These are phyloP conservation scores for Athalia cordata DNA, from an alignment of 2,888 invertebrate genomes.

Conservation along the genomic window DNA sequence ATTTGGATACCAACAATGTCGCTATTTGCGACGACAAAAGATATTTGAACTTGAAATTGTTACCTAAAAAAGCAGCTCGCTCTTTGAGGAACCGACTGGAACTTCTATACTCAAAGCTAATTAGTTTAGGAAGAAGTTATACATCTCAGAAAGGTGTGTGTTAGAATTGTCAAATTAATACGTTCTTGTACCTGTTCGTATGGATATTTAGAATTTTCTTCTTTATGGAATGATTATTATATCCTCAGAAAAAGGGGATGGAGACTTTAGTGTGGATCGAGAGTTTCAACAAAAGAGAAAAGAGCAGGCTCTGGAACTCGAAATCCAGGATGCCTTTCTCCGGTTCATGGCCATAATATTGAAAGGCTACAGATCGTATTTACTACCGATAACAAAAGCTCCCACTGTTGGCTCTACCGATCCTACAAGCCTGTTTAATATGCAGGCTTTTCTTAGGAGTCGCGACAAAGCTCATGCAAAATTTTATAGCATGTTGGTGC, in stretches of 20 bases:
- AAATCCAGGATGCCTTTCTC: conserved; percentile 98
- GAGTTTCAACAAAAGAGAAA: conserved; percentile 70
- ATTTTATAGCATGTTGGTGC: conserved; percentile 92
- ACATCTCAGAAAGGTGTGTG: conserved; percentile 62
- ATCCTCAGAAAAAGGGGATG: conserved; percentile 61
- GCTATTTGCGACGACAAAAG: conserved; percentile 93
- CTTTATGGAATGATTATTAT: neutral
- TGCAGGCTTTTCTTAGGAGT: conserved; percentile 91
- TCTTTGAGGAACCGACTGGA: conserved; percentile 87
- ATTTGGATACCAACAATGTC: conserved; percentile 98
- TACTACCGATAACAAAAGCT: conserved; percentile 94
- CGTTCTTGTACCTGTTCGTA: neutral
- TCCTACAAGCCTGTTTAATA: conserved; percentile 94
- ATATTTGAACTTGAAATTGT: conserved; percentile 84
- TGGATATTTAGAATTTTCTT: neutral
- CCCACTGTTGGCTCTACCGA: conserved; percentile 97
- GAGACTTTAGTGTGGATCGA: conserved; percentile 69
- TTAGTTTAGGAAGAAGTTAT: conserved; percentile 63
- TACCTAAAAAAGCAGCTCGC: conserved; percentile 92
- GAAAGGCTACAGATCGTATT: conserved; percentile 90
- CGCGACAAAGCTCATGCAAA: conserved; percentile 92
- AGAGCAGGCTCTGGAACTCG: conserved; percentile 90
- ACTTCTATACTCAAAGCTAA: conserved; percentile 79
- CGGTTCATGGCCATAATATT: conserved; percentile 95
- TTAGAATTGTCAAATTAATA: neutral